These are phyloP conservation scores for Actinostola sp. DNA, from an alignment of 92 coral and sea anemone genomes.

Conservation along the genomic window DNA sequence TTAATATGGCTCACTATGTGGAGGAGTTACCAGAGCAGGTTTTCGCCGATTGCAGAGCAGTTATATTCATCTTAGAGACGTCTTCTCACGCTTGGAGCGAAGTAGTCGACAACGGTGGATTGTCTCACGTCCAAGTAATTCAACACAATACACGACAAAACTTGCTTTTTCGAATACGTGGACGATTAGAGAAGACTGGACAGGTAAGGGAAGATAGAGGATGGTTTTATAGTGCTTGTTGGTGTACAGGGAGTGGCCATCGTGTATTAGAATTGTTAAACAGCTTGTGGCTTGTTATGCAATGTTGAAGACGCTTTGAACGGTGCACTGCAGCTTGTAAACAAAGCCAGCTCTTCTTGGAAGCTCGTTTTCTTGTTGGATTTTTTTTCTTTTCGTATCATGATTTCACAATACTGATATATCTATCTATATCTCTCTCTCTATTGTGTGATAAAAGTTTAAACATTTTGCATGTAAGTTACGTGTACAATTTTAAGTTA, in stretches of 20 bases:
- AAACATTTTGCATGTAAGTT: too few species aligned
- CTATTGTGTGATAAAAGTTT: too few species aligned
- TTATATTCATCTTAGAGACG: not conserved
- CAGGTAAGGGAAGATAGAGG: constrained; percentile 41
- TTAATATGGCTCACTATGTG: constrained; percentile 5
- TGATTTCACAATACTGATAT: too few species aligned
- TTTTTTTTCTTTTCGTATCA: too few species aligned
- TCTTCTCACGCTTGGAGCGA: not conserved
- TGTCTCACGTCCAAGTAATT: constrained; percentile 47
- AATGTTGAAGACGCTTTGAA: not conserved
- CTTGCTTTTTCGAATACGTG: constrained; percentile 40
- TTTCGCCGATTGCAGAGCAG: constrained; percentile 13
- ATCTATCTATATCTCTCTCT: too few species aligned
- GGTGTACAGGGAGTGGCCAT: not conserved
- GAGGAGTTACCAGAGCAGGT: not conserved
- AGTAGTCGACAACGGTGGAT: not conserved
- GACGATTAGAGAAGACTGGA: constrained; percentile 56
- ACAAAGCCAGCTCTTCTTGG: too few species aligned
- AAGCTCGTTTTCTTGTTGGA: too few species aligned
- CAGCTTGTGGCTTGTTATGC: too few species aligned
- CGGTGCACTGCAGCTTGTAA: constrained; percentile 5
- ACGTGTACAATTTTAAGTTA: too few species aligned
- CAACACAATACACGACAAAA: constrained; percentile 17
- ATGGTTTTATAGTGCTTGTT: not conserved
- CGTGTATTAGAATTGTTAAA: too few species aligned